Evolutionary conservation across 1,140 invertebrate genomes (phyloP), one percentile per base, ranked within the genome.

Genomic region (Druon quercuslanigerum): DNA sequence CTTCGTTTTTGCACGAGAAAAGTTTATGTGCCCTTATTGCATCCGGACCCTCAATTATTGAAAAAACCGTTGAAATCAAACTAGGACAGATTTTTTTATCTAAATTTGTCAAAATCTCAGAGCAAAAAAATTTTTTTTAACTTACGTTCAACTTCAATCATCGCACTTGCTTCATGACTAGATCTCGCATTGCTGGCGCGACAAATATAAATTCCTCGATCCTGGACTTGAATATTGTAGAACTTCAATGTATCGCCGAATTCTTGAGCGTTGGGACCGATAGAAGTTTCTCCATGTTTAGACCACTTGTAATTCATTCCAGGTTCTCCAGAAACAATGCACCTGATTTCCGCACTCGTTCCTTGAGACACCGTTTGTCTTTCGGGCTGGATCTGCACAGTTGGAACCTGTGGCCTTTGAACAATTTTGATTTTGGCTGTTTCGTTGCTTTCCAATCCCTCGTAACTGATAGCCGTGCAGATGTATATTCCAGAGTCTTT

Each of bases 71-170:
- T 25, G 3, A 25, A 25, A 25, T 25, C 1, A 25, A 25, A 25
- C 20, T 25, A 2, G 20, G 20, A 25, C 20, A 25, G 20, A 25
- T 25, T 25, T 25, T 25, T 25, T 25, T 25, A n/a, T 25, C 3
- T 25, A 1, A 25, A 25, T 25, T 25, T 25, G 1, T 25, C 3
- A 25, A 25, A 25, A 2, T 25, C 20, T 3, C 3, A 25, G 20
- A 2, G 1, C 1, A 1, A 25, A 25, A 25, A 25, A 2, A 25
- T 2, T 25, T 25, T 25, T 25, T 25, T 25, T 25, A 2, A 93
- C 95, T 95, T 92, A 96, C 97, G 93, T 93, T 97, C 97, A 81
- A 99, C 95, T 90, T 97, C 96, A 52, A 99, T 92, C 81, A 94
- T 93, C 0, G 95, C 94, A 75, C 94, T 95, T n/a, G 93, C 93